Percentiles rank a stretch among this genome's conserved stretches.
Conservation (phyloP, 2,888 invertebrate species). For the Meganola albula region DNA sequence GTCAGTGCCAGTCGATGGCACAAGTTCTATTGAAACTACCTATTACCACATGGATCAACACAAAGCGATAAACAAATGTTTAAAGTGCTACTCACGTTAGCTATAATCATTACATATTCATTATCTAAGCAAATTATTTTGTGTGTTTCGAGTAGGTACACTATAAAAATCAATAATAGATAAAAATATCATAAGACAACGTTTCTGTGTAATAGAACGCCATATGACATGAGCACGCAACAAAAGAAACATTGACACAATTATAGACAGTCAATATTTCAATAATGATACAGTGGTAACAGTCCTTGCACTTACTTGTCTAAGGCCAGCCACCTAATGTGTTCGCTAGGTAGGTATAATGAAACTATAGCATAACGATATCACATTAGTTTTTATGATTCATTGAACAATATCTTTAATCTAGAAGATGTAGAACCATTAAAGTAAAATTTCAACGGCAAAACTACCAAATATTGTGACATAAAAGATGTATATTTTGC, state of each 20-base stretch:
- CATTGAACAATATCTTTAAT: conserved; percentile 28
- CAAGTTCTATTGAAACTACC: conserved; percentile 17
- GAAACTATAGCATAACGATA: conserved; percentile 33
- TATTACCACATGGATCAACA: conserved; percentile 15
- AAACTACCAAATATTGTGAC: too few species aligned
- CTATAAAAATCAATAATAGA: too few species aligned
- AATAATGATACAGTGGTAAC: conserved; percentile 31
- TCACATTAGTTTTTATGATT: conserved; percentile 35
- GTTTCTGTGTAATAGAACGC: too few species aligned
- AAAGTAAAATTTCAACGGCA: too few species aligned
- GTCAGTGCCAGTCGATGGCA: conserved; percentile 11
- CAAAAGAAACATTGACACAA: conserved; percentile 36
- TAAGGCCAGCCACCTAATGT: conserved; percentile 43
- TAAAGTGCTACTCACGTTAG: not conserved
- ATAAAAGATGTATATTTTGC: too few species aligned
- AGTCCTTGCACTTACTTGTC: conserved; percentile 40
- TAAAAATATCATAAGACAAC: too few species aligned
- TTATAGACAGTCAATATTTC: conserved; percentile 26
- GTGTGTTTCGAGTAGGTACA: too few species aligned
- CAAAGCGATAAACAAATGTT: too few species aligned
- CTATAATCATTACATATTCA: not conserved
- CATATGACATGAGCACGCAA: conserved; percentile 9
- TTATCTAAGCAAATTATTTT: too few species aligned
- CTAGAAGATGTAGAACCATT: too few species aligned
- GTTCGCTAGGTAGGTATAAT: too few species aligned